phyloP scores from a whole-genome alignment of 1,140 invertebrate species.

The Pseudomyrmex pallidus region DNA sequence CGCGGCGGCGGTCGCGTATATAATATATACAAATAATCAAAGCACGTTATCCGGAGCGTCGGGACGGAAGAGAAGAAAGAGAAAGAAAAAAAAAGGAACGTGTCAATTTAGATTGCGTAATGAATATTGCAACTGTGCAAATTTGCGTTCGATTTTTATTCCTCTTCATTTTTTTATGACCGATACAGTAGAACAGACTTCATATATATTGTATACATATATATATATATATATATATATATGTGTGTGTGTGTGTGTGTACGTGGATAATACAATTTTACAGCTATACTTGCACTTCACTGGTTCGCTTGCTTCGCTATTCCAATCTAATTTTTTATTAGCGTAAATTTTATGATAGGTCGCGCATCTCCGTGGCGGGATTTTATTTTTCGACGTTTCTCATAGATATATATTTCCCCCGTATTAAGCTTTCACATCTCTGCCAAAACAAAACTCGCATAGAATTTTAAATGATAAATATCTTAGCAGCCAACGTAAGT shows the following conservation, averaged over 20 bases:
- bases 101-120: slow-evolving; percentile 40
- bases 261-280: slow-evolving; percentile 28
- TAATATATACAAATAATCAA: slow-evolving; percentile 53
- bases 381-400: background rate
- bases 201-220: background rate
- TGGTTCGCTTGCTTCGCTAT: slow-evolving; percentile 9
- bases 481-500: background rate
- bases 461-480: slow-evolving; percentile 10
- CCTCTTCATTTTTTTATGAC: slow-evolving; percentile 34
- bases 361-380: background rate
- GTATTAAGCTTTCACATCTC: background rate
- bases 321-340: slow-evolving; percentile 36
- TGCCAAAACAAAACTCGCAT: background rate
- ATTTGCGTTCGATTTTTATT: slow-evolving; percentile 38
- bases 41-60: slow-evolving; percentile 13
- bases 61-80: background rate
- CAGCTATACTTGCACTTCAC: slow-evolving; percentile 21
- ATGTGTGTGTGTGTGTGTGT: no score
- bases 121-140: slow-evolving; percentile 51
- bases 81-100: slow-evolving; percentile 17
- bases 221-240: no score
- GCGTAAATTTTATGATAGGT: slow-evolving; percentile 21
- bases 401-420: background rate
- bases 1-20: slow-evolving; percentile 6
- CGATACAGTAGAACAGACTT: slow-evolving; percentile 20